Percentiles rank a stretch among this genome's conserved stretches.
Evolutionary conservation across 2,888 invertebrate species (phyloP).

Genomic region (Dromius quadrimaculatus): DNA sequence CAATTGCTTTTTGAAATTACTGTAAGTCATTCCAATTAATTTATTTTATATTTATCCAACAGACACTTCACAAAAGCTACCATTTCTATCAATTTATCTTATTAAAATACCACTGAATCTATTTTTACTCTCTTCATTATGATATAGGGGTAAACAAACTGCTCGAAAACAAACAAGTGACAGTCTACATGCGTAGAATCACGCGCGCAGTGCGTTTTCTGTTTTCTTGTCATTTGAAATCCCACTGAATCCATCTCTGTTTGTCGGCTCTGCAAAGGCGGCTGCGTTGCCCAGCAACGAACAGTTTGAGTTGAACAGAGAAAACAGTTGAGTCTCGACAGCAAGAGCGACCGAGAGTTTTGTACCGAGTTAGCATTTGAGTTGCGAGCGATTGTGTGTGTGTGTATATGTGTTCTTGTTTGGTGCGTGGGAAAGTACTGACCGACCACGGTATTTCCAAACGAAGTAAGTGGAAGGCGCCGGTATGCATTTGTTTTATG

Average conservation of each 20-base stretch:
- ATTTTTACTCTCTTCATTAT: neutral
- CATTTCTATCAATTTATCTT: too few relatives aligned
- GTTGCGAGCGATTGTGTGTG: too few relatives aligned
- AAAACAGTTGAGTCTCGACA: slow-evolving; percentile 3
- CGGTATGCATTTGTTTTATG: too few relatives aligned
- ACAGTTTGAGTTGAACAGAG: slow-evolving; percentile 9
- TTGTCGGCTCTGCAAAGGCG: neutral
- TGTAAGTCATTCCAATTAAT: too few relatives aligned
- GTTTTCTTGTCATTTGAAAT: too few relatives aligned
- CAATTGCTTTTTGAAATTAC: too few relatives aligned
- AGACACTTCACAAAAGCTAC: too few relatives aligned
- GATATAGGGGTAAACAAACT: slow-evolving; percentile 25
- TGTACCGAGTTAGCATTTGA: slow-evolving; percentile 12
- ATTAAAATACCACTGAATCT: neutral
- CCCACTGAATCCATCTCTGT: neutral
- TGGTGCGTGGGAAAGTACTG: slow-evolving; percentile 48
- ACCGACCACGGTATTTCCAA: slow-evolving; percentile 35
- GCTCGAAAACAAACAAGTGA: too few relatives aligned
- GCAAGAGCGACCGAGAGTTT: slow-evolving; percentile 1
- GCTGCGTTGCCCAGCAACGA: slow-evolving; percentile 1
- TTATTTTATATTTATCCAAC: too few relatives aligned
- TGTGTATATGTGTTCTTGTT: slow-evolving; percentile 33
- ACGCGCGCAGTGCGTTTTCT: neutral
- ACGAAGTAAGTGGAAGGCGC: slow-evolving; percentile 30
- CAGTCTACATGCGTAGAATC: neutral